Percentiles rank a stretch among this genome's conserved stretches.
These are phyloP conservation scores for Dexiosoma caninum DNA, from an alignment of 2,888 invertebrate species.

Conservation along the genomic window DNA sequence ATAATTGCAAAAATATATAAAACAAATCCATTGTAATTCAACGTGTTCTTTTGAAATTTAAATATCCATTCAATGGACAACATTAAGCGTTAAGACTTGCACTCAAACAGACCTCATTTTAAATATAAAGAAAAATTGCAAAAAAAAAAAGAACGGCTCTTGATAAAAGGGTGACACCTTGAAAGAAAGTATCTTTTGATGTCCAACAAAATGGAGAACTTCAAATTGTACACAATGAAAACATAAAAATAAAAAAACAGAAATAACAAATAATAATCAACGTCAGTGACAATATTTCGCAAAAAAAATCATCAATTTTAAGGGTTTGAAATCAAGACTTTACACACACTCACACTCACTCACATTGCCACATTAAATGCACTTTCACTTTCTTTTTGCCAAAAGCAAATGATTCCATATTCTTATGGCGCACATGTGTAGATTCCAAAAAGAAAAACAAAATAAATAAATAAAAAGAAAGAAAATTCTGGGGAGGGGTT, in stretches of 20 bases:
- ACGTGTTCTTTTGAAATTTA: constrained; percentile 34
- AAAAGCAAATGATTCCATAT: not conserved
- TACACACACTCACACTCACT: not conserved
- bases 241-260: no score
- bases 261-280: constrained; percentile 18
- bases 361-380: not conserved
- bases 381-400: constrained; percentile 41
- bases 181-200: constrained; percentile 43
- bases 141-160: not conserved
- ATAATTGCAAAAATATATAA: constrained; percentile 42
- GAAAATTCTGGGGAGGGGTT: constrained; percentile 16
- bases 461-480: no score
- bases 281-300: not conserved
- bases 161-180: constrained; percentile 52
- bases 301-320: not conserved
- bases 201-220: constrained; percentile 52
- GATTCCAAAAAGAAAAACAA: no score
- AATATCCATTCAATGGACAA: constrained; percentile 12
- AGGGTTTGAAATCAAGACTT: not conserved
- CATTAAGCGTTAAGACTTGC: constrained; percentile 53
- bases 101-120: constrained; percentile 35
- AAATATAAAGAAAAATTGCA: not conserved
- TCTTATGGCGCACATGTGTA: constrained; percentile 30
- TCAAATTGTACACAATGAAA: not conserved
- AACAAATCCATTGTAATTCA: constrained; percentile 22